These are phyloP conservation scores for Ridgeia piscesae DNA, from an alignment of 1,140 invertebrate species.

Conservation along the genomic window DNA sequence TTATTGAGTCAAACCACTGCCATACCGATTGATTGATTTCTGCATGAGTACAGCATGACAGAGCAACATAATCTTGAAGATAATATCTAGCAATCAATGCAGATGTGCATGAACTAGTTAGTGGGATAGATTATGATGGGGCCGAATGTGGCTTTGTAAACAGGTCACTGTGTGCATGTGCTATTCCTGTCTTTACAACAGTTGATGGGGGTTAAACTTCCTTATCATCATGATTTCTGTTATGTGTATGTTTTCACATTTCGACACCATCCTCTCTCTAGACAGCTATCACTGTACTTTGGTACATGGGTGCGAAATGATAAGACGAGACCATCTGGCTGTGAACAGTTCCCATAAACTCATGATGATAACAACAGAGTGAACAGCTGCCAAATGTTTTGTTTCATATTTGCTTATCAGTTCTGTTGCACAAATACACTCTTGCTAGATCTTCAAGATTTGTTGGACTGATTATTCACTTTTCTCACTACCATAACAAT, in stretches of 20 bases:
- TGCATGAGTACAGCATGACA: background rate
- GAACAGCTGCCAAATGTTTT: no score
- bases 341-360: no score
- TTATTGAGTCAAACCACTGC: background rate
- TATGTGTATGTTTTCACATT: background rate
- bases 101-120: background rate
- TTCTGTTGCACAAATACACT: no score
- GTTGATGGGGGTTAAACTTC: background rate
- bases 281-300: background rate
- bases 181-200: background rate
- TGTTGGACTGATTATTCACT: no score
- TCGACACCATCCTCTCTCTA: background rate
- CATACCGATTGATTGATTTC: background rate
- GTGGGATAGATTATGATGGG: background rate
- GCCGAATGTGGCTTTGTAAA: background rate
- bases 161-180: background rate
- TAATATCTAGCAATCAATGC: slow-evolving; percentile 1
- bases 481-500: no score
- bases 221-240: background rate
- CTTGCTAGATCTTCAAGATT: no score
- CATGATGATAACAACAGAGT: no score
- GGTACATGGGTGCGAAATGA: no score
- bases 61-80: background rate
- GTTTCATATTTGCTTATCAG: no score
- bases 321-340: no score